phyloP scores from a whole-genome alignment of 2,113 vertebrate genomes.

The Gorsachius goisagi region DNA sequence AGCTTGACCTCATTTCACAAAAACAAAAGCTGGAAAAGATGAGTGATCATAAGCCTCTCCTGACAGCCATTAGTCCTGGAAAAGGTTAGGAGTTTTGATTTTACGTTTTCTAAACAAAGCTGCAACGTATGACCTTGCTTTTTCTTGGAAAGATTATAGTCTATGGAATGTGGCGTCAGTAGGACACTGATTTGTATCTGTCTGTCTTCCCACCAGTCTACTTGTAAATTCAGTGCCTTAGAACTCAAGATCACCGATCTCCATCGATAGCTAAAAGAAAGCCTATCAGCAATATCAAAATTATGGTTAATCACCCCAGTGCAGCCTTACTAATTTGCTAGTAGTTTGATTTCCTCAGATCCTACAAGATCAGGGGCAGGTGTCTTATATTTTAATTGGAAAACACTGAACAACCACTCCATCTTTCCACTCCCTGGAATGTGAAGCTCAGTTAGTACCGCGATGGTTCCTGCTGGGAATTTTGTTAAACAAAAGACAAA shows the following conservation, averaged over 20 bases:
- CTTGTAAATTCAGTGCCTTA: neutral
- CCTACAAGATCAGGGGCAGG: neutral
- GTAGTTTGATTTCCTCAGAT: neutral
- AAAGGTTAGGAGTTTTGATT: slow-evolving; percentile 76
- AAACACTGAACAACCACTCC: neutral
- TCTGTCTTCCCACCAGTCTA: neutral
- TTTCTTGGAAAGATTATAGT: neutral
- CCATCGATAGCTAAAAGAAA: neutral
- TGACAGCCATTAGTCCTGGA: slow-evolving; percentile 89
- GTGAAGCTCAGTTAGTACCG: neutral
- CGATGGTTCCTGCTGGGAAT: neutral
- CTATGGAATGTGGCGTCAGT: neutral
- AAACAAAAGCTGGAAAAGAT: slow-evolving; percentile 73
- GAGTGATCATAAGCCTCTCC: slow-evolving; percentile 76
- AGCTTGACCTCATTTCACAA: slow-evolving; percentile 70
- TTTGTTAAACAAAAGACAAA: neutral
- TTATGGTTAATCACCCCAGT: neutral
- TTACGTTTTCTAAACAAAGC: neutral
- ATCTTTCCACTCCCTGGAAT: neutral
- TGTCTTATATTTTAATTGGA: neutral
- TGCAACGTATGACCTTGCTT: neutral
- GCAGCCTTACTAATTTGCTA: neutral
- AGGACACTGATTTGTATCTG: neutral
- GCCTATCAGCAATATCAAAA: neutral
- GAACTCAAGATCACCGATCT: neutral